These are phyloP conservation scores for Agrypnia vestita DNA, from an alignment of 1,140 invertebrate species.

Conservation along the genomic window DNA sequence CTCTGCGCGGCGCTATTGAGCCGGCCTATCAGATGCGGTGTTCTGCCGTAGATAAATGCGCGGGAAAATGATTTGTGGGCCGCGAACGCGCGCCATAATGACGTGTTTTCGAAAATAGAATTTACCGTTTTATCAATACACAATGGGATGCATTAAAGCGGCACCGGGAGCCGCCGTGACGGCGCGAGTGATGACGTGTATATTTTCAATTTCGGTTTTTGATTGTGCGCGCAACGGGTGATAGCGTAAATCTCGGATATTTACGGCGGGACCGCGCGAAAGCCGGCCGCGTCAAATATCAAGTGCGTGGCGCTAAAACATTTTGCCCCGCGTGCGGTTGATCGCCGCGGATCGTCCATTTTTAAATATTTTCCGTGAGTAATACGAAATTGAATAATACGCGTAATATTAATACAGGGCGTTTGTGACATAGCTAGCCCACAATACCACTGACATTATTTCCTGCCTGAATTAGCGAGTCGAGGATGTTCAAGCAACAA, in stretches of 20 bases:
- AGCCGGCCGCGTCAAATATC: no score
- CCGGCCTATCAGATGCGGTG: conserved; percentile 44
- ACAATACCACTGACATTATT: no score
- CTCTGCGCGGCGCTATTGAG: conserved; percentile 24
- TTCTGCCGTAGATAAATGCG: conserved; percentile 57
- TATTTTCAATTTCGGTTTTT: conserved; percentile 61
- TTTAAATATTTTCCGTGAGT: no score
- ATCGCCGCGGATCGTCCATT: no score
- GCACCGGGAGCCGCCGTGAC: conserved; percentile 22
- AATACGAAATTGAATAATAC: no score
- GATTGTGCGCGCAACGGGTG: conserved; percentile 55
- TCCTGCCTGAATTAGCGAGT: no score
- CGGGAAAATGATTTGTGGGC: conserved; percentile 59
- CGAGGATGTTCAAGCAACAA: no score
- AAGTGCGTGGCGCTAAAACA: conserved; percentile 29
- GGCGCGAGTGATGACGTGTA: conserved; percentile 52
- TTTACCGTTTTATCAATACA: conserved; percentile 62
- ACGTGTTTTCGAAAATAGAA: conserved; percentile 62
- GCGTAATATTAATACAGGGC: no score
- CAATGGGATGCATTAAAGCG: conserved; percentile 56
- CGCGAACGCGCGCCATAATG: conserved; percentile 61
- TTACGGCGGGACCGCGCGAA: conserved; percentile 47
- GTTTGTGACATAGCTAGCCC: no score
- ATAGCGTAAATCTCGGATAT: conserved; percentile 54
- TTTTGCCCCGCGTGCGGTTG: neutral